phyloP scores from a whole-genome alignment of 1,140 invertebrate species.

The Pseudachorutes palmiensis region DNA sequence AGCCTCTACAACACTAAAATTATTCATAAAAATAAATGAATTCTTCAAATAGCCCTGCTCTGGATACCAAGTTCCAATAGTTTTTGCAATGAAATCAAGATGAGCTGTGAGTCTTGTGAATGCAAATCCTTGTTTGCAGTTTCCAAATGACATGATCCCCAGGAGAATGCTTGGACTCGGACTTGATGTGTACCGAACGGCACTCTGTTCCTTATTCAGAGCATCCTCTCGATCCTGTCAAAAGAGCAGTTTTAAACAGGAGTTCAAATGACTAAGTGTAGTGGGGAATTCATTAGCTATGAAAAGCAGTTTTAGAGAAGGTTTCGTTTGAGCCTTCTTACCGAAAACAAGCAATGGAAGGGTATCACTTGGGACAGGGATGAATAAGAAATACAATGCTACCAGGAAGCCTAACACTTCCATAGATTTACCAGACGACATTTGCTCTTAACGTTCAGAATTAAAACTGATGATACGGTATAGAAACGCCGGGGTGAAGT shows the following conservation, averaged over 20 bases:
- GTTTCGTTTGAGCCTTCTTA: background rate
- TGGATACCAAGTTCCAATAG: constrained; percentile 4
- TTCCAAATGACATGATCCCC: constrained; percentile 15
- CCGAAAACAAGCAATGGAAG: background rate
- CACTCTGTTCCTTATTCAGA: background rate
- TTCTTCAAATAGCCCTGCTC: background rate
- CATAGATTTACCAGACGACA: background rate
- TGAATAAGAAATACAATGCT: background rate
- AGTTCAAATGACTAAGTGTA: too few species aligned
- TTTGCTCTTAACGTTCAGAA: background rate
- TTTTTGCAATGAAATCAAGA: constrained; percentile 11
- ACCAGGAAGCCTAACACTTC: background rate
- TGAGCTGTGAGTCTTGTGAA: constrained; percentile 18
- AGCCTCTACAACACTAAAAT: too few species aligned
- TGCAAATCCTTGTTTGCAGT: constrained; percentile 10
- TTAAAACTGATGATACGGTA: background rate
- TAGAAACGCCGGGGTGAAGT: background rate
- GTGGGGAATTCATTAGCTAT: background rate
- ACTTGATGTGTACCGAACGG: too few species aligned
- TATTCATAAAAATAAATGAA: too few species aligned
- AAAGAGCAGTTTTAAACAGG: too few species aligned
- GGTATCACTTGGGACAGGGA: too few species aligned
- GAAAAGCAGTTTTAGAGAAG: background rate
- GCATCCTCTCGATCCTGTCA: background rate
- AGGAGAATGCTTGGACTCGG: constrained; percentile 14